These are phyloP conservation scores for Elegia similella DNA, from an alignment of 2,888 invertebrate species.

Conservation along the genomic window DNA sequence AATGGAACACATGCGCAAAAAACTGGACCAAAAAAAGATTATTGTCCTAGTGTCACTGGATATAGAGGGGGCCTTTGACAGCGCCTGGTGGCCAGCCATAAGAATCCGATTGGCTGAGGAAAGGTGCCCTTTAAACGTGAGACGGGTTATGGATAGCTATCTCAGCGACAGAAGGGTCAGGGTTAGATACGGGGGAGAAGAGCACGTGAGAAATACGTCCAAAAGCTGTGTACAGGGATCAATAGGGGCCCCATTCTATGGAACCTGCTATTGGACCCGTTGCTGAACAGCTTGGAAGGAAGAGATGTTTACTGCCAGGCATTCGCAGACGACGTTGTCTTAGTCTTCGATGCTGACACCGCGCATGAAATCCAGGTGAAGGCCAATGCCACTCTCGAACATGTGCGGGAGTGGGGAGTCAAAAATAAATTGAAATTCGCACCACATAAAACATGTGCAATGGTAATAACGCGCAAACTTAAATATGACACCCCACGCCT, in stretches of 20 bases:
- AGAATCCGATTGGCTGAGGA: neutral
- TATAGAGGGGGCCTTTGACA: too few relatives aligned
- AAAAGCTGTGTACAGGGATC: neutral
- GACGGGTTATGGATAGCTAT: neutral
- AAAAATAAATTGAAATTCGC: constrained; percentile 30
- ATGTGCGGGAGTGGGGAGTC: constrained; percentile 29
- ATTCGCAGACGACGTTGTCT: too few relatives aligned
- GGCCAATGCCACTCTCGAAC: constrained; percentile 31
- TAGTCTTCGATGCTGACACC: neutral
- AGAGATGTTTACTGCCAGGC: too few relatives aligned
- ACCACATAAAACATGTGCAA: neutral
- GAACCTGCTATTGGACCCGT: too few relatives aligned
- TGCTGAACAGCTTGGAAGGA: too few relatives aligned
- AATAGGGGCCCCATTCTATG: neutral
- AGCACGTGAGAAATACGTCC: neutral
- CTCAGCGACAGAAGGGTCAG: too few relatives aligned
- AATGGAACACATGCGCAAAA: too few relatives aligned
- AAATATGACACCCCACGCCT: too few relatives aligned
- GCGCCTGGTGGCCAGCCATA: neutral
- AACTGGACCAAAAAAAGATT: too few relatives aligned
- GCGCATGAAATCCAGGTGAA: constrained; percentile 18
- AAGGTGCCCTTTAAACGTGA: neutral
- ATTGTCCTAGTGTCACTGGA: too few relatives aligned
- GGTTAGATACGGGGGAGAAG: constrained; percentile 3
- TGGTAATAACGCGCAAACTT: neutral